phyloP scores from a whole-genome alignment of 2,797 vertebrate species.

The Falco rusticolus region DNA sequence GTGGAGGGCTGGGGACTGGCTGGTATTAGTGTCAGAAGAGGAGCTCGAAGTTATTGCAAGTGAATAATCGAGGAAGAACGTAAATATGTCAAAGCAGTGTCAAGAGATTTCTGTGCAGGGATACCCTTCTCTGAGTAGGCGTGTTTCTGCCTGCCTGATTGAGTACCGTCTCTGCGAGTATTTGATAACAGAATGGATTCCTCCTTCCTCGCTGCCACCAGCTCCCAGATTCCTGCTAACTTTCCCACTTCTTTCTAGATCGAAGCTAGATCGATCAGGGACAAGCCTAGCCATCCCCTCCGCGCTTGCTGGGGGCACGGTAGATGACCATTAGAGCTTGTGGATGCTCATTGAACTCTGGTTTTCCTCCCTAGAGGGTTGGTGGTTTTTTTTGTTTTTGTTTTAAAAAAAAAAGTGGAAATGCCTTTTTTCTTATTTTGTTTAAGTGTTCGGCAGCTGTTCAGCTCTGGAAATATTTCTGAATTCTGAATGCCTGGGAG shows the following conservation, averaged over 20 bases:
- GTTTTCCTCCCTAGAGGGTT: neutral
- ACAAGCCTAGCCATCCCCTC: neutral
- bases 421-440: neutral
- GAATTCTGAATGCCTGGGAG: neutral
- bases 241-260: neutral
- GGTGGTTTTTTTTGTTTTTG: neutral
- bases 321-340: neutral
- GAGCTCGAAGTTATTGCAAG: neutral
- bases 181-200: constrained; percentile 35
- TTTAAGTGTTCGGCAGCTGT: neutral
- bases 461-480: neutral
- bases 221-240: neutral
- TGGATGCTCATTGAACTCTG: neutral
- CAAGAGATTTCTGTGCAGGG: constrained; percentile 61
- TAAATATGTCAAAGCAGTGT: constrained; percentile 64
- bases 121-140: constrained; percentile 63
- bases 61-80: constrained; percentile 8
- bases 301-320: neutral
- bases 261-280: neutral
- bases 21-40: neutral
- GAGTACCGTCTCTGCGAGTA: constrained; percentile 31
- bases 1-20: neutral
- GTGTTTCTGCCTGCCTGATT: constrained; percentile 52
- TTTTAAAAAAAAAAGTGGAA: neutral
- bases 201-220: neutral